Base-by-base conservation (phyloP, 2,797 vertebrate genomes). In the Tapera naevia region DNA sequence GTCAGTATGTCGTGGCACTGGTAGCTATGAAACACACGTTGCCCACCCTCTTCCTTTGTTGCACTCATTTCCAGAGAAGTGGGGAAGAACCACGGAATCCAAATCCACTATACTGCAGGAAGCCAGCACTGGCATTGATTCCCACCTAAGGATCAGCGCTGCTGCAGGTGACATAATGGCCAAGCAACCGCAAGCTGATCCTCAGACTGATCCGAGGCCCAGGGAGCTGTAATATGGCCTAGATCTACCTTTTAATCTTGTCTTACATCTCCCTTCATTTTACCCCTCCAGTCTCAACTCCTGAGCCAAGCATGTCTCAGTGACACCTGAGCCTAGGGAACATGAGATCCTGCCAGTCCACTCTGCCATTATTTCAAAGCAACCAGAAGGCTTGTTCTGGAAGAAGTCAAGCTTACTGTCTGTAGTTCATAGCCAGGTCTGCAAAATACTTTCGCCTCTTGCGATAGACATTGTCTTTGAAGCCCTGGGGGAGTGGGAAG, bases 401-500 rank as follows among this genome's bases (percentile, higher is more conserved):
- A 92, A 58, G 66, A 76, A 94, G 27, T 76, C 45, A 41, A 37
- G 98, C 99, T 97, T 98, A 99, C 99, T 99, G 98, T 98, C 98
- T 99, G 95, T 98, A 99, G 90, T 97, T 98, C 98, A 99, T 98
- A 75, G 99, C 99, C 88, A 99, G 96, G 94, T 99, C 99, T 88
- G 99, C 99, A 98, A 99, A 99, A 96, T 99, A 98, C 97, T 99
- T 99, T 61, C 99, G 97, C 88, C 99, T 99, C 97, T 98, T 99
- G 46, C 99, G 98, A 93, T 99, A 99, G 64, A 99, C 99, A 11
- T 99, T 99, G 97, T 99, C 99, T 97, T 99, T 99, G 97, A 99
- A 99, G 86, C 99, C 99, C 99, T 99, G 25, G 48, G 3, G 48
- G 4, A 33, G 11, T n/a, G 13, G 56, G 9, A 62, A 93, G 32